Conservation (phyloP, 2,888 invertebrate species). For the Allolobophora icterica region DNA sequence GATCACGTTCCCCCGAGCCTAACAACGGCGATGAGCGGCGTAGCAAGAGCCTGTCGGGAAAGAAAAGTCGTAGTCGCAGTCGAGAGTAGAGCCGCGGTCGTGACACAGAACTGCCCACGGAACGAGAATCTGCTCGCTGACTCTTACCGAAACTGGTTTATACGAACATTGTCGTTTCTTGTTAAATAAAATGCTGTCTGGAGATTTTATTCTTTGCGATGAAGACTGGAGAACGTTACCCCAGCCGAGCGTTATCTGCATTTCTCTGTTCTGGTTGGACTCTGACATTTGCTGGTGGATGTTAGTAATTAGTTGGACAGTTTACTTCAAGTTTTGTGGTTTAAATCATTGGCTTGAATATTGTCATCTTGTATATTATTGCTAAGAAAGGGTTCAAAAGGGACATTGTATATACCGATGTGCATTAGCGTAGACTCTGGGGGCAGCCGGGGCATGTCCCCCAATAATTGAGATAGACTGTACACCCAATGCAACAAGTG, state of each 20-base stretch:
- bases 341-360: constrained; percentile 2
- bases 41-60: background rate
- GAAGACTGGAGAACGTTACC: background rate
- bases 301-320: constrained; percentile 2
- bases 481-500: too few species aligned
- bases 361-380: background rate
- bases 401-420: too few species aligned
- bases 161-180: background rate
- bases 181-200: background rate
- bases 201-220: background rate
- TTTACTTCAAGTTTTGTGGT: background rate
- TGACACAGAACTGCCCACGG: background rate
- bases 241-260: background rate
- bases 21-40: background rate
- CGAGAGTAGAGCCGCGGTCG: background rate
- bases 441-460: too few species aligned
- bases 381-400: background rate
- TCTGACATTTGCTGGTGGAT: background rate
- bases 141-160: background rate
- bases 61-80: constrained; percentile 8
- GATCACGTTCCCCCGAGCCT: background rate
- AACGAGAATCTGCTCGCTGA: background rate
- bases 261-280: background rate
- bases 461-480: too few species aligned
- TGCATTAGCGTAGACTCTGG: too few species aligned